phyloP scores from a whole-genome alignment of 2,888 invertebrate species.

The Eubasilissa splendida region DNA sequence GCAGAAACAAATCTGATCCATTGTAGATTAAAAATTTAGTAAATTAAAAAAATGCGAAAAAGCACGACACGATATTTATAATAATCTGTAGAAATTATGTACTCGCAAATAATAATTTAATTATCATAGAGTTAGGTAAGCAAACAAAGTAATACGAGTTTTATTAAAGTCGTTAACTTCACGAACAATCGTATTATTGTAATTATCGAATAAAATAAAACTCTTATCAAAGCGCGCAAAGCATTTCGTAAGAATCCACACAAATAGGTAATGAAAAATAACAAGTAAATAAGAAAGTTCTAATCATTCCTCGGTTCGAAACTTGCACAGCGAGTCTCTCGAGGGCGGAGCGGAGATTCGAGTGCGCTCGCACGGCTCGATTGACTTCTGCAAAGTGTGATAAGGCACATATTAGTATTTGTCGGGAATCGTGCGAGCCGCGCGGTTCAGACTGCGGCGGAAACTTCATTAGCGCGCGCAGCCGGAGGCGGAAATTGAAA shows the following conservation, averaged over 20 bases:
- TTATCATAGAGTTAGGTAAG: too few relatives aligned
- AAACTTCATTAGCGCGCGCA: conserved; percentile 44
- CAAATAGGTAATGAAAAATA: conserved; percentile 14
- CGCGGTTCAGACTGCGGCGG: conserved; percentile 43
- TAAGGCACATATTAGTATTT: conserved; percentile 33
- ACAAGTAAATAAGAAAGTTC: conserved; percentile 6
- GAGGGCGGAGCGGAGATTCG: conserved; percentile 10
- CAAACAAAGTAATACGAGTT: too few relatives aligned
- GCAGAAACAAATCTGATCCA: too few relatives aligned
- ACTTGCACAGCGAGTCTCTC: conserved; percentile 15
- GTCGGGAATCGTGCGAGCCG: conserved; percentile 18
- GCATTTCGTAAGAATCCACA: background rate
- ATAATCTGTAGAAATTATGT: too few relatives aligned
- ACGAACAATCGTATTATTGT: too few relatives aligned
- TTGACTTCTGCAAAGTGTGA: conserved; percentile 17
- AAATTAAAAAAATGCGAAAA: too few relatives aligned
- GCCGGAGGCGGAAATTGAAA: conserved; percentile 41
- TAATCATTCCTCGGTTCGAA: background rate
- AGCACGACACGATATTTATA: too few relatives aligned
- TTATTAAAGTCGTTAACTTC: too few relatives aligned
- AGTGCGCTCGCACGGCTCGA: background rate
- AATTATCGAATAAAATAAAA: background rate
- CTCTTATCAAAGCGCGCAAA: background rate
- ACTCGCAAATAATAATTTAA: too few relatives aligned
- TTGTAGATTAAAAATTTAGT: too few relatives aligned